phyloP scores from a whole-genome alignment of 2,888 invertebrate species.

The Plutella xylostella region DNA sequence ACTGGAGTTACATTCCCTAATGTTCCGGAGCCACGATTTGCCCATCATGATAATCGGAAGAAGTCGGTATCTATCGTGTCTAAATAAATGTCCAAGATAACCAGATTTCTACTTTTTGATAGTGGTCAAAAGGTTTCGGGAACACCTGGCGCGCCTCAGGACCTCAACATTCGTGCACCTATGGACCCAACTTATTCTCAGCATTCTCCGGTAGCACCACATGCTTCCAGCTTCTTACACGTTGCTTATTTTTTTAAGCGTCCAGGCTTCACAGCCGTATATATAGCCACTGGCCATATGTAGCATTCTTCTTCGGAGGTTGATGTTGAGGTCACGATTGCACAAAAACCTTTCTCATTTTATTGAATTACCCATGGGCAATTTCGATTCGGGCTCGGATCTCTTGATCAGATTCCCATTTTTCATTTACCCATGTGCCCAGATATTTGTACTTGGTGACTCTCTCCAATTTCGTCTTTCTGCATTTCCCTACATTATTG shows the following conservation, averaged over 20 bases:
- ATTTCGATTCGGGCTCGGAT: neutral
- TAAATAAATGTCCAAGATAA: neutral
- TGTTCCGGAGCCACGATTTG: too few species aligned
- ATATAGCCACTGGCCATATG: neutral
- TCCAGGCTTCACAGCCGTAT: neutral
- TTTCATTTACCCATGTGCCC: neutral
- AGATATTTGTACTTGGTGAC: neutral
- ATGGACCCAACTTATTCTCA: neutral
- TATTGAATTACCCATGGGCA: neutral
- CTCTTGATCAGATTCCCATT: neutral
- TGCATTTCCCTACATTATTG: too few species aligned
- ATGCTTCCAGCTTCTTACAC: neutral
- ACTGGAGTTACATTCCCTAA: too few species aligned
- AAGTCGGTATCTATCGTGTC: neutral
- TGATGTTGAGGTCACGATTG: too few species aligned
- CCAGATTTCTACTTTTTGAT: neutral
- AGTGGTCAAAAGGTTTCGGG: neutral
- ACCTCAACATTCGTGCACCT: neutral
- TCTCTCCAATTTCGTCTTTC: neutral
- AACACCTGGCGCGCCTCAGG: neutral
- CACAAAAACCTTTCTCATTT: neutral
- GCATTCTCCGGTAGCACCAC: neutral
- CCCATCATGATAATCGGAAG: neutral
- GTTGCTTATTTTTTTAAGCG: neutral
- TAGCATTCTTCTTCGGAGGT: neutral